Evolutionary conservation across 2,888 invertebrate genomes (phyloP).

Genomic region (Didymodactylos carnosus): DNA sequence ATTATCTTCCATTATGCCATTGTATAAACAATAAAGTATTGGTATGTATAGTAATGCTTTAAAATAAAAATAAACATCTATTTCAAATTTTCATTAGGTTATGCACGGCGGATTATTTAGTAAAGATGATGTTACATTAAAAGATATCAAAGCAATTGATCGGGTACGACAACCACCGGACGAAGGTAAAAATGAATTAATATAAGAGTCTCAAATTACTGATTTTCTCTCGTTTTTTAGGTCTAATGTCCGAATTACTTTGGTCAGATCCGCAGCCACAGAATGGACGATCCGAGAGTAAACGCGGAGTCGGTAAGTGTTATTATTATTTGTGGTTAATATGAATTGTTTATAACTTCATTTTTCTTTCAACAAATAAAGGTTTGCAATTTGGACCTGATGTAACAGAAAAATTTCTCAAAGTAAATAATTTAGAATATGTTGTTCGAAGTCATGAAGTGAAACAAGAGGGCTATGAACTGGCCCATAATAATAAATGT

Average conservation of each 20-base stretch:
- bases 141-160: slow-evolving; percentile 67
- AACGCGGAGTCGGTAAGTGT: slow-evolving; percentile 90
- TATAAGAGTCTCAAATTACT: no score
- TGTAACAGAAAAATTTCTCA: slow-evolving; percentile 64
- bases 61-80: background rate
- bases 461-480: slow-evolving; percentile 54
- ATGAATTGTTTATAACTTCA: background rate
- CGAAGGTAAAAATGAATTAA: no score
- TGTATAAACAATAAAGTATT: slow-evolving; percentile 66
- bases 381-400: slow-evolving; percentile 45
- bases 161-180: slow-evolving; percentile 91
- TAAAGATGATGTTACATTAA: slow-evolving; percentile 72
- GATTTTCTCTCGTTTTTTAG: no score
- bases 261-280: slow-evolving; percentile 95
- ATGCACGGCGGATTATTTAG: slow-evolving; percentile 97
- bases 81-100: background rate
- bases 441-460: slow-evolving; percentile 91
- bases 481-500: slow-evolving; percentile 74
- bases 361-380: background rate
- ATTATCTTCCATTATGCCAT: slow-evolving; percentile 84
- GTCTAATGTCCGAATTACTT: slow-evolving; percentile 85
- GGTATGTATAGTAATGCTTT: slow-evolving; percentile 34
- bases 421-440: slow-evolving; percentile 66
- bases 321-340: slow-evolving; percentile 38
- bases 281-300: slow-evolving; percentile 68